Base-by-base conservation (phyloP, 2,888 invertebrate genomes). In the Chrysotoxum bicinctum region DNA sequence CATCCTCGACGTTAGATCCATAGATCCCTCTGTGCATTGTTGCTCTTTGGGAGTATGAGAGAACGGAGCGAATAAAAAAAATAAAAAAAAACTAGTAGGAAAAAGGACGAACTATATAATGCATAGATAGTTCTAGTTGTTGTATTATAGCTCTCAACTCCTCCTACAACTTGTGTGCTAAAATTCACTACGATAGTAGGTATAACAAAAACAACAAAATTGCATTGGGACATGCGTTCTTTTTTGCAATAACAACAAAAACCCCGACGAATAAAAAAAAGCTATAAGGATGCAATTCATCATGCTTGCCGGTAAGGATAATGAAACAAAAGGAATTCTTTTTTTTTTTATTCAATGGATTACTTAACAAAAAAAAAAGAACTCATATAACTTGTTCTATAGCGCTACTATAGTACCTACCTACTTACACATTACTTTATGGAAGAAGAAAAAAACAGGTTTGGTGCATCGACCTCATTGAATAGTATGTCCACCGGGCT, bases 291-390 rank as follows among this genome's bases (percentile, higher is more conserved):
- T 85, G 85, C 78, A 78, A 83, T 83, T 78, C 83, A 83, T 83
- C 83, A 78, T 83, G 54, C 78, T 83, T 78, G 78, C 83, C 83
- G 83, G 83, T 83, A 78, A 78, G 83, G 62, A 85, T 85, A 85
- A 77, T 77, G 85, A 76, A 85, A 80, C 76, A 81, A 85, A 85
- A 73, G 80, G 23, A 69, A 68, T 50, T 69, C 54, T 30, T 45
- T 50, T 73, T 54, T 81, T 70, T 69, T 56, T 81, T 62, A 19
- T 52, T 60, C 77, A 54, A 72, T 77, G 73, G 73, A 82, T 73
- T 83, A 73, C 78, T 74, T 73, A n/a, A 45, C 50, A 48, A 74
- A 76, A 40, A 58, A 32, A 68, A n/a, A n/a, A n/a, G n/a, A 32
- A 32, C 32, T 58, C 62, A 62, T 66, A 69, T 50, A 45, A 43